Evolutionary conservation across 2,113 vertebrate genomes (phyloP).

Genomic region (Gavialis gangeticus): DNA sequence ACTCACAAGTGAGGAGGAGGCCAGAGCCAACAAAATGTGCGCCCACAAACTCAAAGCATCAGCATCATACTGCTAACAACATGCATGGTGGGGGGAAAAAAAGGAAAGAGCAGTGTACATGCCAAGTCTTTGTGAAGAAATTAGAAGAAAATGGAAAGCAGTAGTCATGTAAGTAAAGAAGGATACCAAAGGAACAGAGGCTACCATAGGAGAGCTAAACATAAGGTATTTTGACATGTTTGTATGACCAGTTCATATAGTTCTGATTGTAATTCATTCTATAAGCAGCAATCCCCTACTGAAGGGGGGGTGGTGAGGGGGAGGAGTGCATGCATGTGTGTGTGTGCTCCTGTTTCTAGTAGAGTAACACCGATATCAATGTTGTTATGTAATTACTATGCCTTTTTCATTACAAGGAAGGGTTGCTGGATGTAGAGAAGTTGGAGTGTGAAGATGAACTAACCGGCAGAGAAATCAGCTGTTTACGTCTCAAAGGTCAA

Average conservation of each 20-base stretch:
- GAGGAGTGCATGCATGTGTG: fast-evolving
- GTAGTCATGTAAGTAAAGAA: not conserved
- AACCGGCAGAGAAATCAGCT: constrained; percentile 97
- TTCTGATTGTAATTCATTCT: not conserved
- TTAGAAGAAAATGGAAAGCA: not conserved
- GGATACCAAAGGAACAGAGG: not conserved
- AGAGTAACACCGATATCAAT: not conserved
- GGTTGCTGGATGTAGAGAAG: constrained; percentile 95
- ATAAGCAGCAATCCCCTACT: not conserved
- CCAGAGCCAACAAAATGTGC: not conserved
- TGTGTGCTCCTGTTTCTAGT: not conserved
- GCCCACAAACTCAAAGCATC: not conserved
- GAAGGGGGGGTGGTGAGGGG: not conserved
- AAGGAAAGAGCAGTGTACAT: not conserved
- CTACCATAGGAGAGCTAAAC: not conserved
- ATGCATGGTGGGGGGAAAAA: not conserved
- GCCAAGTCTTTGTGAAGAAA: not conserved
- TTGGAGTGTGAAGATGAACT: constrained; percentile 95
- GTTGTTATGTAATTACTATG: not conserved
- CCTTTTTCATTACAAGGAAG: constrained; percentile 85
- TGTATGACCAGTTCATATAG: not conserved
- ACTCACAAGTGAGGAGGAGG: not conserved
- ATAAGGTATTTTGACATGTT: not conserved
- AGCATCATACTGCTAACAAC: not conserved
- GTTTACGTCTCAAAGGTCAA: constrained; percentile 96